Evolutionary conservation across 2,113 vertebrate genomes (phyloP).

Genomic region (Serilophus lunatus): DNA sequence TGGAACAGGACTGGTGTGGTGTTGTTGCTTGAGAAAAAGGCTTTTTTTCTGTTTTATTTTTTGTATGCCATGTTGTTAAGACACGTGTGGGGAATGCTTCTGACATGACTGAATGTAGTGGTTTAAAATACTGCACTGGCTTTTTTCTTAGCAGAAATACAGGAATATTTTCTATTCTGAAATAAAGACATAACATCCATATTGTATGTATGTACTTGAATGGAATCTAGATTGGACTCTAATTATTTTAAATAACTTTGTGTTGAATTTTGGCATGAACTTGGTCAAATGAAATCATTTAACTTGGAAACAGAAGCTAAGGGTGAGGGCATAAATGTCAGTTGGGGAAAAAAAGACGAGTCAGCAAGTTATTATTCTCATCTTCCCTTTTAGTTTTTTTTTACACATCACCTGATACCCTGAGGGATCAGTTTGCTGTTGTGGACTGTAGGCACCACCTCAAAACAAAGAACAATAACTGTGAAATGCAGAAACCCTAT

Average conservation of each 20-base stretch:
- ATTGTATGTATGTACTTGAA: not conserved
- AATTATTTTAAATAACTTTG: not conserved
- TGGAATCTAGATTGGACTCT: not conserved
- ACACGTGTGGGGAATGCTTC: not conserved
- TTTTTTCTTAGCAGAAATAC: not conserved
- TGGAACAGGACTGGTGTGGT: not conserved
- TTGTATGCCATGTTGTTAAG: not conserved
- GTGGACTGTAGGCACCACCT: not conserved
- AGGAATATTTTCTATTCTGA: not conserved
- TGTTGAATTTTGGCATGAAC: not conserved
- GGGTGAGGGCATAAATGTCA: not conserved
- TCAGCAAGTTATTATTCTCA: not conserved
- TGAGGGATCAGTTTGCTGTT: not conserved
- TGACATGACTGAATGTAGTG: not conserved
- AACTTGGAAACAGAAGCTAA: not conserved
- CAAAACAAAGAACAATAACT: not conserved
- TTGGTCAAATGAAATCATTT: not conserved
- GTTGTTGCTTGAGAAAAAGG: not conserved
- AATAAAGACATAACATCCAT: not conserved
- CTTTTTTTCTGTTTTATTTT: not conserved
- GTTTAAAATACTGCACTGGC: not conserved
- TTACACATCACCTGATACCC: not conserved
- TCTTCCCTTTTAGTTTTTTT: not conserved
- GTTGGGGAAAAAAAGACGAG: not conserved
- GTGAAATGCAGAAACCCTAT: not conserved